Percentiles rank a stretch among this genome's conserved stretches.
Conservation (phyloP, 2,888 invertebrate species). For the Drosophila mercatorum region DNA sequence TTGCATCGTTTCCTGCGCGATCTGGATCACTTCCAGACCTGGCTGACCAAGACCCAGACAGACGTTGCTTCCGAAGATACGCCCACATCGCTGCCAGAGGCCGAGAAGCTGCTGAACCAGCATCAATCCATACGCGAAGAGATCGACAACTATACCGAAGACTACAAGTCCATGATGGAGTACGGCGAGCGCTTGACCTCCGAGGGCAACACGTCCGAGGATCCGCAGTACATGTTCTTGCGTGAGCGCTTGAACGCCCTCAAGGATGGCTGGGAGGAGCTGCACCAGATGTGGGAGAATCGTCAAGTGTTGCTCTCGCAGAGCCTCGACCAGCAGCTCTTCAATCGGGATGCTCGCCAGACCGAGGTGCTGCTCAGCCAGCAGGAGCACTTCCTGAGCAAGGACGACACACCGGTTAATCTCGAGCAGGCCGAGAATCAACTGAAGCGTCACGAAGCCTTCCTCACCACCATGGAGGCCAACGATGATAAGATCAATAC, state of each 20-base stretch:
- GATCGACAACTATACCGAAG: constrained; percentile 99
- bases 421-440: constrained; percentile 98
- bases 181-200: constrained; percentile 98
- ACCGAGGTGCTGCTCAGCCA: constrained; percentile 98
- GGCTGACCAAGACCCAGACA: constrained; percentile 99
- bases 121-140: constrained; percentile 99
- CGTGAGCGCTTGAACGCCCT: constrained; percentile 98
- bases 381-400: constrained; percentile 98
- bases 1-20: constrained; percentile 98
- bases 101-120: constrained; percentile 97
- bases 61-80: constrained; percentile 99
- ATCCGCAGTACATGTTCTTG: constrained; percentile 99
- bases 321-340: constrained; percentile 96
- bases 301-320: constrained; percentile 97
- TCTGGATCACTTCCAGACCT: constrained; percentile 99
- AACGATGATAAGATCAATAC: constrained; percentile 99
- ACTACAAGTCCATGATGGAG: constrained; percentile 99
- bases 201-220: constrained; percentile 94
- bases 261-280: constrained; percentile 99
- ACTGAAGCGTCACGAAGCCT: constrained; percentile 98
- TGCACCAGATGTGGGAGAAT: constrained; percentile 99
- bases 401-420: constrained; percentile 97
- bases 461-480: constrained; percentile 99
- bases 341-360: constrained; percentile 98
- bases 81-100: constrained; percentile 96